Evolutionary conservation across 2,888 invertebrate genomes (phyloP).

Genomic region (Archaeoteleia sp.): DNA sequence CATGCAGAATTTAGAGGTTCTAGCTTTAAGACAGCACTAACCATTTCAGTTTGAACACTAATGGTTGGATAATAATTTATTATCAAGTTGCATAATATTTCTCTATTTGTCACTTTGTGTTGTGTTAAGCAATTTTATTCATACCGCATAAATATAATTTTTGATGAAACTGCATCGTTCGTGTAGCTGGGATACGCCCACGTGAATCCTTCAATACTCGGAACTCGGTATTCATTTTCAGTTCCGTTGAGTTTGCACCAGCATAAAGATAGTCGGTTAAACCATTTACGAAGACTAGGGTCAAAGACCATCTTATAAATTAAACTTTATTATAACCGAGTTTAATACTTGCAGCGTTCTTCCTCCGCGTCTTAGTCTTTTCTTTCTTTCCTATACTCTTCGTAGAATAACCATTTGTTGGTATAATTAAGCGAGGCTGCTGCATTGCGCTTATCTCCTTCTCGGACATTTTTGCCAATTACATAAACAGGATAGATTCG

Average conservation of each 20-base stretch:
- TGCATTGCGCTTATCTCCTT: slow-evolving; percentile 29
- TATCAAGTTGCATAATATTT: too few relatives aligned
- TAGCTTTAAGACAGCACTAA: too few relatives aligned
- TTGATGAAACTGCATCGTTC: slow-evolving; percentile 1
- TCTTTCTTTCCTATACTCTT: slow-evolving; percentile 24
- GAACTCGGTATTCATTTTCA: slow-evolving; percentile 1
- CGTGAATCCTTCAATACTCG: background rate
- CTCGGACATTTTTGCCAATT: slow-evolving; percentile 36
- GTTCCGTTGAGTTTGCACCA: slow-evolving; percentile 1
- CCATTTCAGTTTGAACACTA: too few relatives aligned
- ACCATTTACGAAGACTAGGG: slow-evolving; percentile 30
- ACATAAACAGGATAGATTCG: slow-evolving; percentile 22
- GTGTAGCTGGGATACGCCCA: background rate
- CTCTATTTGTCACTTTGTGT: too few relatives aligned
- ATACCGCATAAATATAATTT: slow-evolving; percentile 8
- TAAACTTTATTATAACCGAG: slow-evolving; percentile 32
- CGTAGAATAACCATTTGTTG: slow-evolving; percentile 24
- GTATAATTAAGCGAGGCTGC: slow-evolving; percentile 22
- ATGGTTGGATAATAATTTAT: too few relatives aligned
- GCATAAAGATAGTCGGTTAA: slow-evolving; percentile 28
- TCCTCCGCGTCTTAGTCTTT: slow-evolving; percentile 17
- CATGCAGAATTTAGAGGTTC: too few relatives aligned
- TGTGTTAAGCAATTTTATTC: slow-evolving; percentile 6
- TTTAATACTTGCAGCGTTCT: slow-evolving; percentile 19
- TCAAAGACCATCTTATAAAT: slow-evolving; percentile 43